phyloP scores from a whole-genome alignment of 2,888 invertebrate genomes.

The Meandrusa payeni region DNA sequence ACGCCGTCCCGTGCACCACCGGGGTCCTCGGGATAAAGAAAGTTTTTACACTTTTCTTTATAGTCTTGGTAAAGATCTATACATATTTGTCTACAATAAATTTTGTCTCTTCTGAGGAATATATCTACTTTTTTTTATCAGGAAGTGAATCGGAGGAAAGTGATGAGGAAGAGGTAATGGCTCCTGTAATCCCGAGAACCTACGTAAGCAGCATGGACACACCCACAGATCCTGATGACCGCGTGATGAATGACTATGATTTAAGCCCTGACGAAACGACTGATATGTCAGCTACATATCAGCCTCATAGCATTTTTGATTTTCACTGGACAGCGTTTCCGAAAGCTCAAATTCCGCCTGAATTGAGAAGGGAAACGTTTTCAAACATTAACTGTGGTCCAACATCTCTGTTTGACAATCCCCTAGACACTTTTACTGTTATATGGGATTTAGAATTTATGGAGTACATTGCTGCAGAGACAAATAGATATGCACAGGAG shows the following conservation, averaged over 20 bases:
- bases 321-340: conserved; percentile 5
- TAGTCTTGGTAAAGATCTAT: too few relatives aligned
- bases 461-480: too few relatives aligned
- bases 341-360: not conserved
- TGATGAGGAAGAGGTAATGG: not conserved
- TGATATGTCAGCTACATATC: not conserved
- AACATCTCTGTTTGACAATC: conserved; percentile 24
- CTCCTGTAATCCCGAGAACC: conserved; percentile 1
- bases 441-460: too few relatives aligned
- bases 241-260: not conserved
- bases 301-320: not conserved
- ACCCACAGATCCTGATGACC: not conserved
- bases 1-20: too few relatives aligned
- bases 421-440: conserved; percentile 24
- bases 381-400: conserved; percentile 28
- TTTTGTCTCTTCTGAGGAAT: too few relatives aligned
- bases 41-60: too few relatives aligned
- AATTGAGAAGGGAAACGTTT: conserved; percentile 24
- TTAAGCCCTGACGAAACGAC: not conserved
- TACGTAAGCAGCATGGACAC: not conserved
- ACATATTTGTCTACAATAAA: too few relatives aligned
- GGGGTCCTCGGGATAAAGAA: too few relatives aligned
- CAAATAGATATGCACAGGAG: too few relatives aligned
- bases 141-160: not conserved
- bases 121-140: too few relatives aligned